Evolutionary conservation across 2,888 invertebrate species (phyloP).

Genomic region (Fabriciana adippe): DNA sequence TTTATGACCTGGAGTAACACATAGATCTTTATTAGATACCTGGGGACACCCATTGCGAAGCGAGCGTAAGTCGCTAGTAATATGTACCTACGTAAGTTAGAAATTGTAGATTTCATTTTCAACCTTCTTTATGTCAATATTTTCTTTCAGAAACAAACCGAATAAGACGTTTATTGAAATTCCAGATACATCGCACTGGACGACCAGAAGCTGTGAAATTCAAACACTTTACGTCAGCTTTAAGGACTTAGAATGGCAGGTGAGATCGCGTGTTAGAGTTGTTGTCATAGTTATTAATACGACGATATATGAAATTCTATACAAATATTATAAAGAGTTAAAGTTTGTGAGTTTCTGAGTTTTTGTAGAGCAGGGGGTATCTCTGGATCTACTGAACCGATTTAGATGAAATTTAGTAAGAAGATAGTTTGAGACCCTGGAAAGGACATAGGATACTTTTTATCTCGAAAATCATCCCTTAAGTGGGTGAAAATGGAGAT

Average conservation of each 20-base stretch:
- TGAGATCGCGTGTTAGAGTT: slow-evolving; percentile 50
- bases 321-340: no score
- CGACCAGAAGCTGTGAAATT: slow-evolving; percentile 90
- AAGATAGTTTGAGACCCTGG: no score
- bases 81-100: neutral
- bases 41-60: no score
- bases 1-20: no score
- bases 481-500: no score
- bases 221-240: slow-evolving; percentile 96
- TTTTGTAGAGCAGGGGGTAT: no score
- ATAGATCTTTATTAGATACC: no score
- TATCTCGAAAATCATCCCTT: no score
- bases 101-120: neutral
- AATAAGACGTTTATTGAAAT: slow-evolving; percentile 32
- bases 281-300: neutral
- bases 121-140: slow-evolving; percentile 11
- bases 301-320: neutral
- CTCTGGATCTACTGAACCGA: no score
- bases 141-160: slow-evolving; percentile 29
- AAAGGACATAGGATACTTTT: no score
- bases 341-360: no score
- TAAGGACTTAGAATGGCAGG: slow-evolving; percentile 93
- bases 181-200: slow-evolving; percentile 78
- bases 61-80: neutral
- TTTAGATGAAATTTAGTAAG: no score